A percentile compares a stretch with the other conserved stretches of the same genome.
These are phyloP conservation scores for Bombus sylvicola DNA, from an alignment of 1,140 invertebrate genomes.

Conservation along the genomic window DNA sequence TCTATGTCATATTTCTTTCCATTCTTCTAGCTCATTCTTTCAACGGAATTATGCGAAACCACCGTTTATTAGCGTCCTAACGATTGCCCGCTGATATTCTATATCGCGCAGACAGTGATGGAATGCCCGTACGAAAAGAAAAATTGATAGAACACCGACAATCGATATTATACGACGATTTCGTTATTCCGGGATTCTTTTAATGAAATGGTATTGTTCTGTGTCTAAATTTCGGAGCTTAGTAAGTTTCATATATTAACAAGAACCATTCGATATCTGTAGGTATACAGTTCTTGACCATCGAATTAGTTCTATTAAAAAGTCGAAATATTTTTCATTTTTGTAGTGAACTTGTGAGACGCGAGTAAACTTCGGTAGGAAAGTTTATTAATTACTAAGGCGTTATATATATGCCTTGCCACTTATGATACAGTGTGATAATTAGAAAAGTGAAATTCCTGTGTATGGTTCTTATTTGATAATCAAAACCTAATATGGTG, in stretches of 20 bases:
- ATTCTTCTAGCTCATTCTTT: constrained; percentile 48
- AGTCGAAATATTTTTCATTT: neutral
- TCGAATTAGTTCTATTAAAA: neutral
- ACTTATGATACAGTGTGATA: neutral
- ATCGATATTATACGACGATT: neutral
- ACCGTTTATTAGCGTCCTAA: constrained; percentile 65
- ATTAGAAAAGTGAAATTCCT: neutral
- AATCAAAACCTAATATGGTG: neutral
- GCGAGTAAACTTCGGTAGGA: neutral
- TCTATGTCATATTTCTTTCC: constrained; percentile 41
- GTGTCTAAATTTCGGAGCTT: neutral
- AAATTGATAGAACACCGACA: too few relatives aligned
- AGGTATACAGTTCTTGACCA: neutral
- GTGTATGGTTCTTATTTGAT: neutral
- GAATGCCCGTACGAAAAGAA: constrained; percentile 25
- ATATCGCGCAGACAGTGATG: constrained; percentile 50
- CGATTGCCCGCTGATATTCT: constrained; percentile 51
- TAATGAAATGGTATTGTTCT: neutral
- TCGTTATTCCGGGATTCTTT: neutral
- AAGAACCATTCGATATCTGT: neutral
- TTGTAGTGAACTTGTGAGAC: neutral
- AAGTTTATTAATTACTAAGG: neutral
- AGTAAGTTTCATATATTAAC: neutral
- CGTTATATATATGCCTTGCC: neutral
- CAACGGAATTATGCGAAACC: constrained; percentile 55